phyloP scores from a whole-genome alignment of 2,113 vertebrate species.

The Guaruba guarouba region DNA sequence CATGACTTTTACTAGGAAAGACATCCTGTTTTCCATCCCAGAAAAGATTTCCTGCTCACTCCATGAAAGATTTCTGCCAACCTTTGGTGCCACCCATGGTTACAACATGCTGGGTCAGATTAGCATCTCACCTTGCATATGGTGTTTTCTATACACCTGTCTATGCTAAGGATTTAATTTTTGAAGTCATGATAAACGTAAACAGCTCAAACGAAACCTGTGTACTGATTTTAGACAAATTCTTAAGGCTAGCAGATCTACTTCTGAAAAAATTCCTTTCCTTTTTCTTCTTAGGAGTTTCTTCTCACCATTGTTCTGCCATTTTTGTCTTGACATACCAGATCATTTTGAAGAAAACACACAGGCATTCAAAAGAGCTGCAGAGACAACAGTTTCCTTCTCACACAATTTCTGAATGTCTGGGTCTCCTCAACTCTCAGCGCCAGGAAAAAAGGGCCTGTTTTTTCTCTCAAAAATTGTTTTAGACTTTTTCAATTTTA shows the following conservation, averaged over 20 bases:
- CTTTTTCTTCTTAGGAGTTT: background rate
- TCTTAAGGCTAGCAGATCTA: background rate
- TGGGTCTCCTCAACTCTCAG: background rate
- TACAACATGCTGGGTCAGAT: background rate
- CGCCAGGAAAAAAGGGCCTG: background rate
- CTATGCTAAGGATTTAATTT: background rate
- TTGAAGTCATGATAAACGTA: background rate
- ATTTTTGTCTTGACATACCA: background rate
- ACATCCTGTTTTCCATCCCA: background rate
- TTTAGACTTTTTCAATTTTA: background rate
- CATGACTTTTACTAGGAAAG: background rate
- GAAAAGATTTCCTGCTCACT: background rate
- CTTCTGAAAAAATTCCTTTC: background rate
- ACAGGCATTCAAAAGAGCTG: background rate
- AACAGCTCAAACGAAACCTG: background rate
- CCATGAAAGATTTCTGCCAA: background rate
- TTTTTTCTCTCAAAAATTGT: background rate
- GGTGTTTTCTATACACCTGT: background rate
- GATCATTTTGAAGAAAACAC: background rate
- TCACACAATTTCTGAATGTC: background rate
- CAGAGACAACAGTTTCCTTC: background rate
- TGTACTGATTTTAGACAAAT: background rate
- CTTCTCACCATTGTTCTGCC: background rate
- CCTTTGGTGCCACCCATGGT: fast-evolving
- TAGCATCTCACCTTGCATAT: background rate